Evolutionary conservation across 2,797 vertebrate genomes (phyloP), one percentile per base, ranked within the genome.

Genomic region (Sebastes trivittatus): DNA sequence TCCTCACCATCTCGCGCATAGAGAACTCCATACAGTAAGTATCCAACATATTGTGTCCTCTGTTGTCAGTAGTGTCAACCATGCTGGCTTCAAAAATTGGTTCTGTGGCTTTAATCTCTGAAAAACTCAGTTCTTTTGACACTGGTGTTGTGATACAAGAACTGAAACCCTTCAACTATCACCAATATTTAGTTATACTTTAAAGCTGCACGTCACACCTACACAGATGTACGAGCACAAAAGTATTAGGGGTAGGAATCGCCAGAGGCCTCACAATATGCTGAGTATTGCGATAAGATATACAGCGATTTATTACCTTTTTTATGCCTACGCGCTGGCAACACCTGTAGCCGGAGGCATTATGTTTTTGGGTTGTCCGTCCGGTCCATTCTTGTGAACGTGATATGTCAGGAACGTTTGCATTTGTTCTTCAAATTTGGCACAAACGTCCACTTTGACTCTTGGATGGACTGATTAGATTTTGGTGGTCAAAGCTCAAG

Each of bases 11-110:
- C 93, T 97, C 97, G 7, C 97, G 97, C 83, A 99, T 99, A 54
- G 98, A 99, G 94, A 99, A 96, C 94, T 98, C 98, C 85, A 99
- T 99, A 91, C 98, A 98, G 98, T 99, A 97, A 99, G 98, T 92
- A 62, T 42, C 20, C 2, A 18, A 2, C 27, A 4, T 4, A 46
- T 42, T 10, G 6, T 20, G 20, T 54, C 20, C 4, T 6, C 3
- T 42, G 54, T 46, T 55, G 16, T 23, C 7, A 27, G 8, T 18
- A 2, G 3, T 18, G 36, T 11, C 9, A 20, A 25, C 23, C 3
- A n/a, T 32, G 52, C 25, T 16, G n/a, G 2, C 29, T 30, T 54
- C 1, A 54, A 27, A 25, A 25, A 54, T 18, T n/a, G 1, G 6
- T 23, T 32, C 5, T 2, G 27, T 10, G 25, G 1, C 46, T 78